Conservation (phyloP, 2,113 vertebrate genomes). For the Pagrus major region DNA sequence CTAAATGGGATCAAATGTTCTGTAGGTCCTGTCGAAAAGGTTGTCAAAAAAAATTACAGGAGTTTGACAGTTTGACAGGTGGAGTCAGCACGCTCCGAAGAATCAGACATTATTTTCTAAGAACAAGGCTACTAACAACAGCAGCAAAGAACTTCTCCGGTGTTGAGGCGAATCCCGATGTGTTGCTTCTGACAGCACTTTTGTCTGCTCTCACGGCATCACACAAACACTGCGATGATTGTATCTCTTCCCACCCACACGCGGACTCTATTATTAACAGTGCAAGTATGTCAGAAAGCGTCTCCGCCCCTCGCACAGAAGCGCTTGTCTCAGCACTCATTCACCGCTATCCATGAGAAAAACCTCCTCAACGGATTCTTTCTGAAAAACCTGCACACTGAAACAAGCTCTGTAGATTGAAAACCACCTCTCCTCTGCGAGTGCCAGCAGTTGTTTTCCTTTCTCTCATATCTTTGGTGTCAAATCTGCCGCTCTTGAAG, state of each 20-base stretch:
- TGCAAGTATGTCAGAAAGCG: constrained; percentile 42
- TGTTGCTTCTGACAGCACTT: constrained; percentile 51
- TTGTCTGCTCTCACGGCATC: constrained; percentile 31
- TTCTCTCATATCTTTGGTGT: neutral
- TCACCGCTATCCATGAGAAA: neutral
- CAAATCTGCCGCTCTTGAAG: constrained; percentile 28
- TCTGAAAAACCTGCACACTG: constrained; percentile 24
- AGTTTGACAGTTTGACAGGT: constrained; percentile 18
- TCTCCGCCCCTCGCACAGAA: constrained; percentile 21
- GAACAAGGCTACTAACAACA: constrained; percentile 15
- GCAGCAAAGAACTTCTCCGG: neutral
- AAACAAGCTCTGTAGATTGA: constrained; percentile 48
- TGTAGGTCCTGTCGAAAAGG: constrained; percentile 8
- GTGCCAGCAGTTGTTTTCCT: constrained; percentile 6
- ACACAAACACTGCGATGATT: constrained; percentile 55
- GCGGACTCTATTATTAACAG: constrained; percentile 58
- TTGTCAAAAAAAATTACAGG: neutral
- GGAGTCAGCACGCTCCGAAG: neutral
- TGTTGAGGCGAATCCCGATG: neutral
- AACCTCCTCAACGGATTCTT: neutral
- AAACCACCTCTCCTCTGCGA: neutral
- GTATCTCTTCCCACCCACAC: constrained; percentile 50
- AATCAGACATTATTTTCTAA: neutral
- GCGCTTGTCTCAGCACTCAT: constrained; percentile 59
- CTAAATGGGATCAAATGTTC: constrained; percentile 18